Evolutionary conservation across 1,140 invertebrate species (phyloP).

Genomic region (Trinorchestia longiramus): DNA sequence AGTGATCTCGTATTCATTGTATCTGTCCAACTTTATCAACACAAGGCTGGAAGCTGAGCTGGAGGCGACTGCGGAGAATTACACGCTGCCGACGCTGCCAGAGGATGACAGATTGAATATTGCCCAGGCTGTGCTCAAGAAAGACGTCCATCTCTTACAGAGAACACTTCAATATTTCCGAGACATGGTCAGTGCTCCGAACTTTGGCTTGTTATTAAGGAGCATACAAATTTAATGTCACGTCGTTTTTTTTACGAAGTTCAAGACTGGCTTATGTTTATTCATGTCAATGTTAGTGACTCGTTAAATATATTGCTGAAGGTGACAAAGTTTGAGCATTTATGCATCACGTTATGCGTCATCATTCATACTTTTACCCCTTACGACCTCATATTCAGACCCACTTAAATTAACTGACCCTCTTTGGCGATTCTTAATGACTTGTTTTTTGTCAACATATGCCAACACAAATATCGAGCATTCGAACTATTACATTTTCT

Average conservation of each 20-base stretch:
- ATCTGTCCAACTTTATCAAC: not conserved
- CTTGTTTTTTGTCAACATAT: too few relatives aligned
- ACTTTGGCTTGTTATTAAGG: not conserved
- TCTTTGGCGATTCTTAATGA: too few relatives aligned
- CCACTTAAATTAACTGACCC: too few relatives aligned
- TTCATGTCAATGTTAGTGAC: not conserved
- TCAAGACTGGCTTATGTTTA: not conserved
- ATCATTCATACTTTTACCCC: too few relatives aligned
- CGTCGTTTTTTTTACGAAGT: not conserved
- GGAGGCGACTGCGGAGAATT: not conserved
- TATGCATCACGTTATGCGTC: not conserved
- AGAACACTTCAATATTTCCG: not conserved
- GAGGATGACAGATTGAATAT: not conserved
- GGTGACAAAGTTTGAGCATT: too few relatives aligned
- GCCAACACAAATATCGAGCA: too few relatives aligned
- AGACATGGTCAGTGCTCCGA: not conserved
- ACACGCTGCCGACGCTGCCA: not conserved
- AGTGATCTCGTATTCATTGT: not conserved
- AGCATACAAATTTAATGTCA: not conserved
- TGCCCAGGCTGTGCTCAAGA: not conserved
- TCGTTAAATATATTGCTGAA: not conserved
- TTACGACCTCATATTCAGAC: too few relatives aligned
- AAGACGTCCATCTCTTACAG: not conserved
- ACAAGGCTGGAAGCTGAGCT: conserved; percentile 35
- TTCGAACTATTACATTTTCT: too few relatives aligned